A percentile compares a stretch with the other conserved stretches of the same genome.
Conservation (phyloP, 2,888 invertebrate genomes). For the Lathronympha strigana region DNA sequence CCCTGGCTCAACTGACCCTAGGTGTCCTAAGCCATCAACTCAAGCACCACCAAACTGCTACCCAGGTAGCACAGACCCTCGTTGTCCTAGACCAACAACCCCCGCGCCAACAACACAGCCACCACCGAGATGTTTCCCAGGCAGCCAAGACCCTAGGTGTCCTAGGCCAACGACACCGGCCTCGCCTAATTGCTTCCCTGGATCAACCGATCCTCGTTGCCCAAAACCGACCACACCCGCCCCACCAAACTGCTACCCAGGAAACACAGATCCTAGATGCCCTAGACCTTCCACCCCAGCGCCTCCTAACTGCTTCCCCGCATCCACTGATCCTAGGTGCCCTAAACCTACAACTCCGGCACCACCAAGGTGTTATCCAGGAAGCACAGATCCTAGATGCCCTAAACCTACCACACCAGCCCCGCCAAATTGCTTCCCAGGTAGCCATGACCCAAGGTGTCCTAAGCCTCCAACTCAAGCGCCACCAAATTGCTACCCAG, state of each 20-base stretch:
- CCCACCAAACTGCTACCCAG: slow-evolving; percentile 55
- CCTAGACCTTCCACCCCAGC: slow-evolving; percentile 45
- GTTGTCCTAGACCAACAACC: slow-evolving; percentile 50
- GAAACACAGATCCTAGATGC: slow-evolving; percentile 52
- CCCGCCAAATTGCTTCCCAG: slow-evolving; percentile 51
- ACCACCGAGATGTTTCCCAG: slow-evolving; percentile 20
- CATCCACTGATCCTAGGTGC: slow-evolving; percentile 52
- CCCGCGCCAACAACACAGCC: slow-evolving; percentile 40
- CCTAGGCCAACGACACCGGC: slow-evolving; percentile 48
- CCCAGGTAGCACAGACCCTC: slow-evolving; percentile 57
- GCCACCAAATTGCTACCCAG: slow-evolving; percentile 48
- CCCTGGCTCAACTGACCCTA: slow-evolving; percentile 56
- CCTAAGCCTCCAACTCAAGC: slow-evolving; percentile 45
- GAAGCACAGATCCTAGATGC: background rate
- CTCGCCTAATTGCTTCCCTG: slow-evolving; percentile 56
- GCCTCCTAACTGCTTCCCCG: slow-evolving; percentile 47
- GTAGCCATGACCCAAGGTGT: slow-evolving; percentile 31
- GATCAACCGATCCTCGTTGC: slow-evolving; percentile 63
- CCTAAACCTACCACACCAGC: slow-evolving; percentile 42
- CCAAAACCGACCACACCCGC: slow-evolving; percentile 52
- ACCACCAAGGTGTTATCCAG: slow-evolving; percentile 48
- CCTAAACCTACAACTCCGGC: slow-evolving; percentile 44
- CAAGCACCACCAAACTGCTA: slow-evolving; percentile 46
- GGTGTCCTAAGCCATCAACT: slow-evolving; percentile 50
- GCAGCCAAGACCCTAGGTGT: slow-evolving; percentile 49